Conservation (phyloP, 2,113 vertebrate genomes). For the Catharus minimus region DNA sequence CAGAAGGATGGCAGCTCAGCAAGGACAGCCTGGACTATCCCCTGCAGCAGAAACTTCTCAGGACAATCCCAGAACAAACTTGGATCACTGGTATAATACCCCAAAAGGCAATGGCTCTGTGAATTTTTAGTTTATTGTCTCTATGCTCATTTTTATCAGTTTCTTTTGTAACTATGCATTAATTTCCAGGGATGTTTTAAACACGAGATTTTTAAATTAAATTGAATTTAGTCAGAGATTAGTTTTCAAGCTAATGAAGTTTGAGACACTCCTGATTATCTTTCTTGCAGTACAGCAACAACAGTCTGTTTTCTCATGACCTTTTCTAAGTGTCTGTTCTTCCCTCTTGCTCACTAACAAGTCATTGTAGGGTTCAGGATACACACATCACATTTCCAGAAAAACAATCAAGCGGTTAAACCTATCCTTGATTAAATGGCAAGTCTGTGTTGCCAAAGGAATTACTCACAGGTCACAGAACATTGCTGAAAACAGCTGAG, state of each 20-base stretch:
- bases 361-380: neutral
- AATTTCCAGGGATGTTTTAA: neutral
- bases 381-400: neutral
- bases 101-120: neutral
- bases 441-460: neutral
- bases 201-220: neutral
- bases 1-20: constrained; percentile 42
- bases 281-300: neutral
- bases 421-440: neutral
- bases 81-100: neutral
- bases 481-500: constrained; percentile 7
- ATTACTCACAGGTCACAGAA: constrained; percentile 17
- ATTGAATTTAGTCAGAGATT: neutral
- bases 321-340: neutral
- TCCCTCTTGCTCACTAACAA: neutral
- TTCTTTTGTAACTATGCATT: neutral
- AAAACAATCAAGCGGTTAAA: neutral
- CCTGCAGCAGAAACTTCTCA: neutral
- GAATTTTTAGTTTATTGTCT: neutral
- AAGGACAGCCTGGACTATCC: neutral
- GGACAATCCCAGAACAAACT: neutral
- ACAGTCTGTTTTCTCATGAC: neutral
- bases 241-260: neutral
- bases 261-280: neutral
- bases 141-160: neutral